These are phyloP conservation scores for Malurus elegans DNA, from an alignment of 2,113 vertebrate genomes.

Conservation along the genomic window DNA sequence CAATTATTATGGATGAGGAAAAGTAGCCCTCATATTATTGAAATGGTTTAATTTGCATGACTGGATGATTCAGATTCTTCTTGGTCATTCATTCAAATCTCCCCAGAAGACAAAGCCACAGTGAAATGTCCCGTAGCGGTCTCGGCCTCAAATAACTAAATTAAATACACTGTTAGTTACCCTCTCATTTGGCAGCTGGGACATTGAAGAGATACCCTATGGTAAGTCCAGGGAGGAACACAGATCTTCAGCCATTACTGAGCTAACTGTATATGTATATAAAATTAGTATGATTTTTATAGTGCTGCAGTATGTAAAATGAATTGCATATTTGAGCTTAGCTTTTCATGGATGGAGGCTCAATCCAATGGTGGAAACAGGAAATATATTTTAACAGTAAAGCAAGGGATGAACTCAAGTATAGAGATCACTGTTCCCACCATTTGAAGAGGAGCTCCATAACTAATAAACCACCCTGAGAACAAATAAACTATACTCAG, in stretches of 20 bases:
- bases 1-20: slow-evolving; percentile 60
- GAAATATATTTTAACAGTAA: neutral
- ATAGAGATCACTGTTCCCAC: neutral
- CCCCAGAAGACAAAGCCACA: neutral
- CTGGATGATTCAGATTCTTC: slow-evolving; percentile 49
- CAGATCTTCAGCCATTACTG: neutral
- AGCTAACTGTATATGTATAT: neutral
- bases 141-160: slow-evolving; percentile 13
- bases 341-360: neutral
- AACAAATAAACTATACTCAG: neutral
- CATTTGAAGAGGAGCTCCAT: neutral
- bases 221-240: neutral
- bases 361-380: neutral
- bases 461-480: neutral
- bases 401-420: neutral
- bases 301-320: neutral
- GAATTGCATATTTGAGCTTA: neutral
- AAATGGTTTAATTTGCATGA: slow-evolving; percentile 59
- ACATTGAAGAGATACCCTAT: neutral
- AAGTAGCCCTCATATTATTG: slow-evolving; percentile 50
- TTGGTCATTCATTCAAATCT: slow-evolving; percentile 50
- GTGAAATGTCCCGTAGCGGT: neutral
- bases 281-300: neutral
- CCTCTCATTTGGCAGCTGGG: neutral
- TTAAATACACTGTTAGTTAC: slow-evolving; percentile 13